Percentiles rank a stretch among this genome's conserved stretches.
Conservation (phyloP, 30 jellyfish, hydroid and myxozoan species). For the Pelagia noctiluca region DNA sequence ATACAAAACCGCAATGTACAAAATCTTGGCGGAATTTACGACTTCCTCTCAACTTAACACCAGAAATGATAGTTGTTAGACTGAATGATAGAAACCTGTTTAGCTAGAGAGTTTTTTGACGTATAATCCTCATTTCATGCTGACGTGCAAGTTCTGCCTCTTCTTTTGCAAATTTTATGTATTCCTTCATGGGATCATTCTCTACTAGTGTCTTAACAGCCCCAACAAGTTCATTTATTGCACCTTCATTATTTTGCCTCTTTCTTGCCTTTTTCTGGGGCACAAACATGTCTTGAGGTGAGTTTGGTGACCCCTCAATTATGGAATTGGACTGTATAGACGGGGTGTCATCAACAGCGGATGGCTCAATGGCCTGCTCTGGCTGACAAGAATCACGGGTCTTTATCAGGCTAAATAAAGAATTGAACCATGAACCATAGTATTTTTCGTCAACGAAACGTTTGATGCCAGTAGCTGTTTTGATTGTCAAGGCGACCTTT, state of each 20-base stretch:
- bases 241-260: not conserved
- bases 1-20: too few species aligned
- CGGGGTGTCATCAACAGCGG: too few species aligned
- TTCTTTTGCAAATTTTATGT: slow-evolving; percentile 6
- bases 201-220: slow-evolving; percentile 8
- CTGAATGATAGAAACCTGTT: too few species aligned
- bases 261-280: not conserved
- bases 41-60: too few species aligned
- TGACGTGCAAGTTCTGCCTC: slow-evolving; percentile 3
- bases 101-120: too few species aligned
- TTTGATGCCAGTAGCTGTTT: slow-evolving; percentile 47
- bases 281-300: not conserved
- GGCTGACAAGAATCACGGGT: slow-evolving; percentile 58
- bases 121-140: slow-evolving; percentile 18
- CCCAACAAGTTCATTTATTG: not conserved
- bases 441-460: slow-evolving; percentile 23
- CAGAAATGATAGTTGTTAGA: too few species aligned
- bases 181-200: slow-evolving; percentile 14
- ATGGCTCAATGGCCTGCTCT: slow-evolving; percentile 63
- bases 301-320: not conserved
- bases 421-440: slow-evolving; percentile 43
- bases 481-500: slow-evolving; percentile 46
- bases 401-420: slow-evolving; percentile 5
- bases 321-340: too few species aligned
- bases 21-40: too few species aligned